Conservation (phyloP, 2,797 vertebrate genomes). For the Labroides dimidiatus region DNA sequence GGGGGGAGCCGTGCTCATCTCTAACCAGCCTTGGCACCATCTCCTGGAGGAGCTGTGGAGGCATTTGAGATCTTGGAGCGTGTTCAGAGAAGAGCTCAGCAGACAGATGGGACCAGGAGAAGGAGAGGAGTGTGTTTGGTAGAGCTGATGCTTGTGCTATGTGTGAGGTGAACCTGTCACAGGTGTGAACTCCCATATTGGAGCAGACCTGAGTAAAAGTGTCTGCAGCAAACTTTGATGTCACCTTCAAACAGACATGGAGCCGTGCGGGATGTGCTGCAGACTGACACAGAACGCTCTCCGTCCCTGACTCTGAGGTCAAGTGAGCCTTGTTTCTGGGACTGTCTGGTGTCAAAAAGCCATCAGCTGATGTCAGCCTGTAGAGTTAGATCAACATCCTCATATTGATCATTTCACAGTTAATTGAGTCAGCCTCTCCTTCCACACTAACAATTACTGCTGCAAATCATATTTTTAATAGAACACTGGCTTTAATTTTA, state of each 20-base stretch:
- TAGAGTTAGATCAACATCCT: conserved; percentile 6
- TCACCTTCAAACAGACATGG: background rate
- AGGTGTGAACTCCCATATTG: background rate
- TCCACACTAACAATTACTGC: conserved; percentile 53
- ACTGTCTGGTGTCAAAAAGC: background rate
- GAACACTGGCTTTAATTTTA: conserved; percentile 63
- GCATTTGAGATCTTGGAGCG: background rate
- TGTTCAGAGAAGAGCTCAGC: background rate
- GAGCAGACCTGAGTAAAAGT: background rate
- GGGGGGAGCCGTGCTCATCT: background rate
- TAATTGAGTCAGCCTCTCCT: conserved; percentile 45
- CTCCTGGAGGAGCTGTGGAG: background rate
- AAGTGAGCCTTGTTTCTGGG: background rate
- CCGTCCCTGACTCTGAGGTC: too few species aligned
- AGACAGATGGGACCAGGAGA: background rate
- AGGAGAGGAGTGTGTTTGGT: background rate
- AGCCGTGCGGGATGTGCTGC: background rate
- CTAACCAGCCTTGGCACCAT: background rate
- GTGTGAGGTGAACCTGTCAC: background rate
- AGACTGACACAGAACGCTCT: too few species aligned
- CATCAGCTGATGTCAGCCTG: background rate
- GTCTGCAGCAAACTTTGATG: background rate
- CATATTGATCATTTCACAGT: conserved; percentile 39
- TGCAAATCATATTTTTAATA: conserved; percentile 71
- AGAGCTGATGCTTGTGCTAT: too few species aligned